These are phyloP conservation scores for Austrolebias charrua DNA, from an alignment of 2,797 vertebrate genomes.

Conservation along the genomic window DNA sequence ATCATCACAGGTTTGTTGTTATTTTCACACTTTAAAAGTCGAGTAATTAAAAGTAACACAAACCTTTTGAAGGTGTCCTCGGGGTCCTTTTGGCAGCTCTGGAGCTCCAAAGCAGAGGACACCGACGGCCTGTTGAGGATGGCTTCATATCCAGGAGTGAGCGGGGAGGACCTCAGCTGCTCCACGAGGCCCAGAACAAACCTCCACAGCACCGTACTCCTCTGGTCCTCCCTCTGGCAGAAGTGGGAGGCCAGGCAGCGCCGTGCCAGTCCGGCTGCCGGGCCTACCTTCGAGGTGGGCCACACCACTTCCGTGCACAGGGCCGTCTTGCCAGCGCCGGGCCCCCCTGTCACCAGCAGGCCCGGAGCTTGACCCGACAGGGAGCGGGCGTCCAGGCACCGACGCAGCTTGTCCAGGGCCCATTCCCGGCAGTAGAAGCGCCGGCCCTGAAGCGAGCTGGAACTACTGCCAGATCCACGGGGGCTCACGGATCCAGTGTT, in stretches of 20 bases:
- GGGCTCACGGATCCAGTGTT: slow-evolving; percentile 29
- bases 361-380: slow-evolving; percentile 48
- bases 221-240: slow-evolving; percentile 78
- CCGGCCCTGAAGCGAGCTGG: slow-evolving; percentile 77
- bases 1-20: background rate
- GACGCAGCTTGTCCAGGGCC: slow-evolving; percentile 82
- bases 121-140: slow-evolving; percentile 51
- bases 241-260: slow-evolving; percentile 83
- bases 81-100: slow-evolving; percentile 73
- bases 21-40: background rate
- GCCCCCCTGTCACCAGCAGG: slow-evolving; percentile 80
- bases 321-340: slow-evolving; percentile 82
- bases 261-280: slow-evolving; percentile 57
- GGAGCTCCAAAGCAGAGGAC: slow-evolving; percentile 63
- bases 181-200: slow-evolving; percentile 80
- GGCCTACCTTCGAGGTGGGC: slow-evolving; percentile 76
- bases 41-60: slow-evolving; percentile 2
- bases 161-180: slow-evolving; percentile 72
- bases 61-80: slow-evolving; percentile 83
- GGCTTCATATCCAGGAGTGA: slow-evolving; percentile 67
- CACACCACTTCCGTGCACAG: slow-evolving; percentile 78
- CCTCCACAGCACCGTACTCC: slow-evolving; percentile 70
- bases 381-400: slow-evolving; percentile 71
- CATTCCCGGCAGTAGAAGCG: slow-evolving; percentile 85
- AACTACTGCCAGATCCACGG: slow-evolving; percentile 49